These are phyloP conservation scores for Pseudeuparius sepicola DNA, from an alignment of 2,888 invertebrate genomes.

Conservation along the genomic window DNA sequence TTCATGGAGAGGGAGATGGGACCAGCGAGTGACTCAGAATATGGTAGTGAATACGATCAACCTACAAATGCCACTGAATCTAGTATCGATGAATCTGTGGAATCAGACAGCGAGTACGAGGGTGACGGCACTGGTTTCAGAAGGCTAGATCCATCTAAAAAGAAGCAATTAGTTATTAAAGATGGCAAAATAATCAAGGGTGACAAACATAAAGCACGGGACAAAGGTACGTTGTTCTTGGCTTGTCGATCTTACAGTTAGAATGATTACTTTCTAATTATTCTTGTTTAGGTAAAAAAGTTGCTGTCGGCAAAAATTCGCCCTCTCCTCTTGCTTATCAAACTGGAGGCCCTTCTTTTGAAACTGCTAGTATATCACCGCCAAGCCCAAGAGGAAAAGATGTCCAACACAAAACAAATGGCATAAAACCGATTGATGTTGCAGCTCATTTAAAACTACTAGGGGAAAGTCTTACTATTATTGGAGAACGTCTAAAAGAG, in stretches of 20 bases:
- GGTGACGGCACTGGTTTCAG: slow-evolving; percentile 43
- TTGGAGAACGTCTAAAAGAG: slow-evolving; percentile 86
- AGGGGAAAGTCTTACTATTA: slow-evolving; percentile 88
- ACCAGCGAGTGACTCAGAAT: slow-evolving; percentile 38
- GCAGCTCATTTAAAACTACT: slow-evolving; percentile 86
- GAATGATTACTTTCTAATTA: no score
- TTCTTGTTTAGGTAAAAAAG: slow-evolving; percentile 4
- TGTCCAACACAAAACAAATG: slow-evolving; percentile 49
- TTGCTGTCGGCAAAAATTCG: not conserved
- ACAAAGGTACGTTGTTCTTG: slow-evolving; percentile 27
- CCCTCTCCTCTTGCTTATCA: no score
- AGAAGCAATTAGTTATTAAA: slow-evolving; percentile 61
- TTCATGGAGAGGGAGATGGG: no score
- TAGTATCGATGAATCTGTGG: slow-evolving; percentile 34
- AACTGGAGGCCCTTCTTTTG: no score
- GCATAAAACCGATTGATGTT: slow-evolving; percentile 76
- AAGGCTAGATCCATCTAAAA: slow-evolving; percentile 47
- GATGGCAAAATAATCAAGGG: slow-evolving; percentile 59
- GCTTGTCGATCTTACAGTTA: no score
- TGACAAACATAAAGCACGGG: slow-evolving; percentile 45
- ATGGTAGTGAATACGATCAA: slow-evolving; percentile 35
- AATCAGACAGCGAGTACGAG: slow-evolving; percentile 33
- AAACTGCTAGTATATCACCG: slow-evolving; percentile 33
- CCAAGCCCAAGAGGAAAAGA: slow-evolving; percentile 36
- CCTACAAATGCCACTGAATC: slow-evolving; percentile 31